phyloP scores from a whole-genome alignment of 2,113 vertebrate species.

The Spilogale gracilis region DNA sequence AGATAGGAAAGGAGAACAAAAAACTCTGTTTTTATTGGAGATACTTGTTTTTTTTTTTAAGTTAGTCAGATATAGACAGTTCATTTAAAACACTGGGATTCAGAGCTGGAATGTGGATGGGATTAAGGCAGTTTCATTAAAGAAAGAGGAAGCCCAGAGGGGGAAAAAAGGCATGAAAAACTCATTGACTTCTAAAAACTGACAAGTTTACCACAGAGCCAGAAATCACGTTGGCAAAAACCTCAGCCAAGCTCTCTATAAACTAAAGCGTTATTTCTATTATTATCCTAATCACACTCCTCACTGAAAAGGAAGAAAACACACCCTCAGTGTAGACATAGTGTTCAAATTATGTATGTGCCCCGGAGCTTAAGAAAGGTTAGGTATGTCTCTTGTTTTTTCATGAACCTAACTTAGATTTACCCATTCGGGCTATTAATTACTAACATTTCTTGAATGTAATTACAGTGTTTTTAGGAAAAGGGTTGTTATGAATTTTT shows the following conservation, averaged over 20 bases:
- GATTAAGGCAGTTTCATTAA: conserved; percentile 67
- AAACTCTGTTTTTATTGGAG: conserved; percentile 58
- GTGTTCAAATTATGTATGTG: conserved; percentile 67
- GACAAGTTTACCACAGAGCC: conserved; percentile 8
- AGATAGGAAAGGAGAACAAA: conserved; percentile 46
- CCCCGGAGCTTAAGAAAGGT: conserved; percentile 55
- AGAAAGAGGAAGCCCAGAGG: conserved; percentile 64
- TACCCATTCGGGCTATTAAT: conserved; percentile 55
- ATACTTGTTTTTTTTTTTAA: neutral
- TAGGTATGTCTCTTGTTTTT: conserved; percentile 45
- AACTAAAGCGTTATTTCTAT: conserved; percentile 63
- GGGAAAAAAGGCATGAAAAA: conserved; percentile 34
- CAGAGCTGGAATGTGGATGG: conserved; percentile 30
- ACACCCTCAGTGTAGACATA: conserved; percentile 49
- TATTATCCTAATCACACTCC: conserved; percentile 70
- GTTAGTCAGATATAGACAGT: conserved; percentile 46
- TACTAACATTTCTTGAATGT: conserved; percentile 59
- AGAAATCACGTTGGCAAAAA: conserved; percentile 66
- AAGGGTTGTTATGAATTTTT: conserved; percentile 50
- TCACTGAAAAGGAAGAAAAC: conserved; percentile 71
- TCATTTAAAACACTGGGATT: conserved; percentile 62
- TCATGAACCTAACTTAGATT: conserved; percentile 58
- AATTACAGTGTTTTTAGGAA: conserved; percentile 77
- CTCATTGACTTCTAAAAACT: conserved; percentile 43
- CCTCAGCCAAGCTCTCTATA: conserved; percentile 42